A percentile compares a stretch with the other conserved stretches of the same genome.
Evolutionary conservation across 2,113 vertebrate genomes (phyloP).

Genomic region (Indicator maculatus): DNA sequence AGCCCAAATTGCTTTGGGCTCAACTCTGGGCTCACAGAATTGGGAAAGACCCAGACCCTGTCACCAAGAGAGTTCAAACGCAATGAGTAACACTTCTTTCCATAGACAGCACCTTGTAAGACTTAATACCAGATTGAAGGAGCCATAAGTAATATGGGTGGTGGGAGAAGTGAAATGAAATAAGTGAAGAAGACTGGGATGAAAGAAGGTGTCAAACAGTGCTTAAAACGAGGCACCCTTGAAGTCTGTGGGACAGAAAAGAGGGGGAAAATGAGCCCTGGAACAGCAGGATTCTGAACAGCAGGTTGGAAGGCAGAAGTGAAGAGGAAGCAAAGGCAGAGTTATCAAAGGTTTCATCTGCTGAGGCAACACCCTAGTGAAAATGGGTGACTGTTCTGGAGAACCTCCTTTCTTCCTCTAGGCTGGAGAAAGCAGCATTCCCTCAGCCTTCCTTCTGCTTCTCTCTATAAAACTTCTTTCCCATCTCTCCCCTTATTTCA

Average conservation of each 20-base stretch:
- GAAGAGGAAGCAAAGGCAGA: neutral
- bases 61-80: neutral
- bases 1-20: neutral
- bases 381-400: neutral
- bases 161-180: neutral
- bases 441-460: neutral
- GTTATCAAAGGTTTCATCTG: neutral
- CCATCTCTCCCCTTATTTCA: neutral
- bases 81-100: neutral
- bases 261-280: accelerated
- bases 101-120: neutral
- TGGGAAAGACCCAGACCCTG: neutral
- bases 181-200: neutral
- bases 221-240: neutral
- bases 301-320: neutral
- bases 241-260: neutral
- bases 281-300: neutral
- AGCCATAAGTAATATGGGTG: neutral
- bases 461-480: neutral
- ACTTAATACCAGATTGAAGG: neutral
- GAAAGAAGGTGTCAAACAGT: neutral
- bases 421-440: neutral
- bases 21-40: neutral
- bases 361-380: neutral
- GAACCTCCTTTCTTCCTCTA: neutral